These are phyloP conservation scores for Electrona antarctica DNA, from an alignment of 2,113 vertebrate species.

Conservation along the genomic window DNA sequence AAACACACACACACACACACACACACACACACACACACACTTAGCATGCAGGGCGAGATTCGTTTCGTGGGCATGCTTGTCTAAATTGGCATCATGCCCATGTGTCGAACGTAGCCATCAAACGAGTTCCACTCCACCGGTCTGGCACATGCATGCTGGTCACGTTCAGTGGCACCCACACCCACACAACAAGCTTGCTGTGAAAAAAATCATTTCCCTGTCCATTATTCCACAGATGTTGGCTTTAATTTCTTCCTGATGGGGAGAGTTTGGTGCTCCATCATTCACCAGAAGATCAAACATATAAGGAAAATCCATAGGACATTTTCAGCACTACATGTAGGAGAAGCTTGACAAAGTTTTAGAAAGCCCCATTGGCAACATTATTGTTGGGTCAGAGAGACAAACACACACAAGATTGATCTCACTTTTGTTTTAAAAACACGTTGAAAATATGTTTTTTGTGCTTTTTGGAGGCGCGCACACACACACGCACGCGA, in stretches of 20 bases:
- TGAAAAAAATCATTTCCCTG: constrained; percentile 73
- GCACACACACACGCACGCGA: too few species aligned
- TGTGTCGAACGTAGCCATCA: constrained; percentile 76
- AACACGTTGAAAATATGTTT: too few species aligned
- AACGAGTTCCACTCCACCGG: constrained; percentile 71
- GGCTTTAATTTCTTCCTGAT: constrained; percentile 76
- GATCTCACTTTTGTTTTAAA: background rate
- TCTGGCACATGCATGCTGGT: constrained; percentile 72
- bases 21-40: constrained; percentile 20
- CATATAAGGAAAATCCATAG: constrained; percentile 19
- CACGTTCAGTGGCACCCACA: constrained; percentile 73
- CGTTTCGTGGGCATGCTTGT: constrained; percentile 67
- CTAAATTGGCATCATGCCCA: constrained; percentile 78
- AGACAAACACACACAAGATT: background rate
- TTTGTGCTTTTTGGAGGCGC: background rate
- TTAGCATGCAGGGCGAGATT: constrained; percentile 51
- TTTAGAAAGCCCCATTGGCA: constrained; percentile 6
- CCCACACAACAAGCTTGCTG: constrained; percentile 54
- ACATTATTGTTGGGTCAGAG: constrained; percentile 20
- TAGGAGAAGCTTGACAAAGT: constrained; percentile 7
- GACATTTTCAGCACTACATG: constrained; percentile 40
- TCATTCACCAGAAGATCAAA: constrained; percentile 60
- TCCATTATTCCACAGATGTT: constrained; percentile 79
- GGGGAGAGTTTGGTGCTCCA: constrained; percentile 65
- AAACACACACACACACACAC: constrained; percentile 5